These are phyloP conservation scores for Laterallus jamaicensis DNA, from an alignment of 2,113 vertebrate species.

Conservation along the genomic window DNA sequence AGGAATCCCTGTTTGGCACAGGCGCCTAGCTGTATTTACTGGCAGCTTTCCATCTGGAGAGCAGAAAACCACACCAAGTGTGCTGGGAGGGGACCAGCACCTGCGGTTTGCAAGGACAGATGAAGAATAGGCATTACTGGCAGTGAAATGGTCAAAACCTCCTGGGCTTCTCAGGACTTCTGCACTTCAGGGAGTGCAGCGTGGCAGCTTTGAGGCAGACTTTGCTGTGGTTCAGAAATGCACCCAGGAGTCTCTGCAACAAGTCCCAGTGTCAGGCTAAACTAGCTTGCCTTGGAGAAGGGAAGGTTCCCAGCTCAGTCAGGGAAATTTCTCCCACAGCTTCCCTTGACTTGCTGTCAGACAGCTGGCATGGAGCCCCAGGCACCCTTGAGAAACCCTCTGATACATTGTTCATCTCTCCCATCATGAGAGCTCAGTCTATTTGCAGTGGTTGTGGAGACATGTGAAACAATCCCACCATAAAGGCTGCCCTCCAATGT, in stretches of 20 bases:
- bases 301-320: not conserved
- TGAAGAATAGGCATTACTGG: not conserved
- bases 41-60: not conserved
- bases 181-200: not conserved
- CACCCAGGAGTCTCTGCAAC: accelerated
- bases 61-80: not conserved
- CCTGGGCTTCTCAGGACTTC: not conserved
- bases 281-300: not conserved
- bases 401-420: not conserved
- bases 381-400: not conserved
- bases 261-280: not conserved
- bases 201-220: not conserved
- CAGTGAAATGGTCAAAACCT: not conserved
- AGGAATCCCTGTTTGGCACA: not conserved
- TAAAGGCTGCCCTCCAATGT: not conserved
- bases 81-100: not conserved
- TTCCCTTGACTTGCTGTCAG: not conserved
- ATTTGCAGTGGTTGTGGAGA: not conserved
- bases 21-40: not conserved
- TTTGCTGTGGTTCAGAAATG: not conserved
- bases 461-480: not conserved
- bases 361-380: not conserved
- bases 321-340: not conserved
- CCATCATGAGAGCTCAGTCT: not conserved
- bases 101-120: not conserved